Percentiles rank a stretch among this genome's conserved stretches.
Conservation (phyloP, 1,140 invertebrate species). For the Lepidotrigona ventralis region DNA sequence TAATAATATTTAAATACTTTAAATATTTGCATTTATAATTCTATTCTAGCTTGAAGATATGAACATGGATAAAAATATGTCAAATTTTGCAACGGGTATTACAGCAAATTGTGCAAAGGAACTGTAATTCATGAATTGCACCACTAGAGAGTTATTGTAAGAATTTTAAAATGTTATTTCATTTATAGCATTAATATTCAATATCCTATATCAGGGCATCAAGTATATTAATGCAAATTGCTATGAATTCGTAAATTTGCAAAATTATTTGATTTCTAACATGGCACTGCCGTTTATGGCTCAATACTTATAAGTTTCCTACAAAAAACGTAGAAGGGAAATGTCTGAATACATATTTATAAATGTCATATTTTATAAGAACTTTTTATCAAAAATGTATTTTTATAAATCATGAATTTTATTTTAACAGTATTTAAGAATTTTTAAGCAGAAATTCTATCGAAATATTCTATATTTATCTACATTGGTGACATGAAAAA, state of each 20-base stretch:
- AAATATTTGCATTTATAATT: slow-evolving; percentile 44
- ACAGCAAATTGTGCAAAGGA: slow-evolving; percentile 71
- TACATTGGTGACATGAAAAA: neutral
- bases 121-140: slow-evolving; percentile 64
- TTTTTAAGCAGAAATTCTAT: slow-evolving; percentile 23
- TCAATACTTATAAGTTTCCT: slow-evolving; percentile 74
- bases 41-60: slow-evolving; percentile 74
- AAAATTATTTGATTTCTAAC: slow-evolving; percentile 60
- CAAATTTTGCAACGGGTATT: slow-evolving; percentile 72
- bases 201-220: slow-evolving; percentile 42
- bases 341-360: slow-evolving; percentile 48
- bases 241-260: slow-evolving; percentile 46
- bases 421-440: slow-evolving; percentile 31
- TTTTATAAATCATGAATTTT: slow-evolving; percentile 68
- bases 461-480: neutral
- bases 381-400: slow-evolving; percentile 64
- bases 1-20: slow-evolving; percentile 31
- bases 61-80: slow-evolving; percentile 74
- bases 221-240: slow-evolving; percentile 45
- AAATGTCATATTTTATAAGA: slow-evolving; percentile 49
- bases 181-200: slow-evolving; percentile 39
- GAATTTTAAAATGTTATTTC: slow-evolving; percentile 46
- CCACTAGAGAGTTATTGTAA: slow-evolving; percentile 41
- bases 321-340: slow-evolving; percentile 69
- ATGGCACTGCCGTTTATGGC: slow-evolving; percentile 76